Evolutionary conservation across 2,888 invertebrate species (phyloP).

Genomic region (Microchrysa polita): DNA sequence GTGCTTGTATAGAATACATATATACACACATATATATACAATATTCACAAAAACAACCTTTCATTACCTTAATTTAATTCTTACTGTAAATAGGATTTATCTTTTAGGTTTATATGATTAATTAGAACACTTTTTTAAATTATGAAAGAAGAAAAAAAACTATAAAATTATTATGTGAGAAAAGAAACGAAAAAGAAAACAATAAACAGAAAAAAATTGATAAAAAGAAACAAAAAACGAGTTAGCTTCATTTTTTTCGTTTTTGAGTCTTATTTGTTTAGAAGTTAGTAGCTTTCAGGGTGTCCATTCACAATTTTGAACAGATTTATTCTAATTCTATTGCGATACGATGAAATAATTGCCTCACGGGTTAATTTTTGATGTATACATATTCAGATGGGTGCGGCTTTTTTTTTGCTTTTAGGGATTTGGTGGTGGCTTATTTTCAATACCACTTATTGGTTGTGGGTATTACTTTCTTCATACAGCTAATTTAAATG

Average conservation of each 20-base stretch:
- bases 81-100: conserved; percentile 42
- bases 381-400: no score
- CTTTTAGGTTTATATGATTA: conserved; percentile 30
- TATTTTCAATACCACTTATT: no score
- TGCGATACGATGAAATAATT: no score
- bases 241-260: not conserved
- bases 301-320: no score
- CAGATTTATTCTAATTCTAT: no score
- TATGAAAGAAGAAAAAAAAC: not conserved
- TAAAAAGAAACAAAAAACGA: not conserved
- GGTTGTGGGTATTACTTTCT: no score
- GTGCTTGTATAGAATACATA: conserved; percentile 11
- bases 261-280: not conserved
- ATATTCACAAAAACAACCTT: conserved; percentile 23
- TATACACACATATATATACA: not conserved
- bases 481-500: no score
- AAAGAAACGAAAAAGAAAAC: conserved; percentile 10
- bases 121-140: conserved; percentile 24
- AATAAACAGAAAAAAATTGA: conserved; percentile 26
- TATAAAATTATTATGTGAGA: conserved; percentile 17
- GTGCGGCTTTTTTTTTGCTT: no score
- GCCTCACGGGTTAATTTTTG: no score
- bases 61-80: conserved; percentile 36
- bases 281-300: not conserved
- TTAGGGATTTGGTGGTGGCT: no score